Base-by-base conservation (phyloP, 1,140 invertebrate species). In the Heliconius congener region DNA sequence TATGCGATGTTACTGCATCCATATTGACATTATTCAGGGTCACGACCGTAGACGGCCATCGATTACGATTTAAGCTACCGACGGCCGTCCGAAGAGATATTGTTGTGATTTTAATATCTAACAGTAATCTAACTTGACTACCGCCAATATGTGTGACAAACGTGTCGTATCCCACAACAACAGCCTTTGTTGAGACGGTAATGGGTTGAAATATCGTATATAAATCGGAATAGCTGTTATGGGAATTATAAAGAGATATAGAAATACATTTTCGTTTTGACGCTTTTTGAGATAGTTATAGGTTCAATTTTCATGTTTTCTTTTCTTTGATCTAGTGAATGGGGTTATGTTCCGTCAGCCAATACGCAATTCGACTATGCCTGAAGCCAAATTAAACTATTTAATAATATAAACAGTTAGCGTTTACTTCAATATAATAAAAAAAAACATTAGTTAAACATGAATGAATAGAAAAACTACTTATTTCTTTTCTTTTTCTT, bases 11-110 rank as follows among this genome's bases (percentile, higher is more conserved):
- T 82, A 80, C 78, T 79, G 77, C 76, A 60, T 83, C 81, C 73
- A 72, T 77, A 81, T 83, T 82, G 82, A 84, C 79, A 84, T 82
- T 83, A 82, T 81, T 81, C 79, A 82, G 82, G 82, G 84, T 81
- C 82, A 79, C 70, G 81, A 84, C 34, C 80, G 76, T 72, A 74
- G 80, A 74, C 71, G 71, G 74, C 52, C 77, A 84, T 79, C 81
- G 81, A 83, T 81, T 82, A 83, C 82, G 83, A 84, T 80, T 80
- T 78, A 73, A 80, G 76, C 81, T 83, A 78, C 81, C 76, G 78
- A 55, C 6, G 5, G 52, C 71, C 71, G 73, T 77, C 76, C 71
- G 81, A 78, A 74, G 37, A 72, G 30, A 72, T 72, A 72, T 66
- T 66, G 60, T 34, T 72, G 71, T 42, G 75, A 78, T 52, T 77